Conservation (phyloP, 2,113 vertebrate genomes). For the Varanus komodoensis region DNA sequence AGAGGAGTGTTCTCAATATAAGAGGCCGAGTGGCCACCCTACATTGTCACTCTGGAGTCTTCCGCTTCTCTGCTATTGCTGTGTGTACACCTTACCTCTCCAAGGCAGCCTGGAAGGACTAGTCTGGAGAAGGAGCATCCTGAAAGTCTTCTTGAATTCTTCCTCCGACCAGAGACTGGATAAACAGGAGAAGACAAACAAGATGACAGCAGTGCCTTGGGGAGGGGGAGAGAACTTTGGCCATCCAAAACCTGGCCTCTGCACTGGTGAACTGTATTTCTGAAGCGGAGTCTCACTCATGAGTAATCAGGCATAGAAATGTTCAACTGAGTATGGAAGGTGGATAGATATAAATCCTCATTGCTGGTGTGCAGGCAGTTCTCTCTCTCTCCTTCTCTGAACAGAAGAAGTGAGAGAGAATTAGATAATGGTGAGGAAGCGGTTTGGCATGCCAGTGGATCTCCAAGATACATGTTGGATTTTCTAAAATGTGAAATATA, state of each 20-base stretch:
- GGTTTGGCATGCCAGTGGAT: constrained; percentile 53
- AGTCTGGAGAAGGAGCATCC: background rate
- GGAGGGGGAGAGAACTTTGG: too few relatives aligned
- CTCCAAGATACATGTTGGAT: constrained; percentile 60
- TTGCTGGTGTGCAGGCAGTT: rapidly evolving
- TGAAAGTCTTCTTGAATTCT: background rate
- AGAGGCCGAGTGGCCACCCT: too few relatives aligned
- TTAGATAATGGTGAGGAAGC: constrained; percentile 10
- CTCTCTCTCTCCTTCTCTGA: background rate
- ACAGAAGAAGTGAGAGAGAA: constrained; percentile 33
- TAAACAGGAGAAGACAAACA: background rate
- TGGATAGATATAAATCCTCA: background rate
- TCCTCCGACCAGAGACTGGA: background rate
- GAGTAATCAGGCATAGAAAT: background rate
- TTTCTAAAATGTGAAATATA: constrained; percentile 57
- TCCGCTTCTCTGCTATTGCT: background rate
- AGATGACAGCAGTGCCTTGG: background rate
- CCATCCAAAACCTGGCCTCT: too few relatives aligned
- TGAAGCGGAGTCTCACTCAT: background rate
- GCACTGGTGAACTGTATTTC: background rate
- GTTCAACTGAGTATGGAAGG: too few relatives aligned
- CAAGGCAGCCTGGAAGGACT: background rate
- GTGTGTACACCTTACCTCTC: background rate
- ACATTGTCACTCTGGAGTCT: background rate
- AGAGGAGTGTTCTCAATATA: too few relatives aligned